These are phyloP conservation scores for Stegostoma tigrinum DNA, from an alignment of 2,113 vertebrate species.

Conservation along the genomic window DNA sequence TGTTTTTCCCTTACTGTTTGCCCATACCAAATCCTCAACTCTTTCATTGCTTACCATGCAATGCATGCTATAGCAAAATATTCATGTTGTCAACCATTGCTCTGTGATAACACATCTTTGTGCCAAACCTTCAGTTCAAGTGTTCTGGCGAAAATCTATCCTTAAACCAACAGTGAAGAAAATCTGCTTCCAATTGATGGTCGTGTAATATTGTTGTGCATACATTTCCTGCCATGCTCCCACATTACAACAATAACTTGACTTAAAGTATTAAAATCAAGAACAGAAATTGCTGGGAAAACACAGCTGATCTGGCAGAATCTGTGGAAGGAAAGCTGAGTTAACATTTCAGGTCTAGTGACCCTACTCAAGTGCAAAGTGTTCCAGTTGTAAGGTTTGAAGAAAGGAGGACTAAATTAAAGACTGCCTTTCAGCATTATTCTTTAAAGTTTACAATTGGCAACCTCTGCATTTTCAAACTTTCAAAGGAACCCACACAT, in stretches of 20 bases:
- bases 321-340: no score
- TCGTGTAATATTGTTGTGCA: neutral
- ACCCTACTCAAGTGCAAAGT: no score
- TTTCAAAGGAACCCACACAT: neutral
- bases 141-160: neutral
- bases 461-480: neutral
- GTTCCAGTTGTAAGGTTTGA: no score
- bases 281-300: no score
- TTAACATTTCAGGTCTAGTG: no score
- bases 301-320: no score
- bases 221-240: neutral
- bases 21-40: neutral
- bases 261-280: neutral
- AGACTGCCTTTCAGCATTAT: neutral
- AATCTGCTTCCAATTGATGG: neutral
- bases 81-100: neutral
- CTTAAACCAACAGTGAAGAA: neutral
- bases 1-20: neutral
- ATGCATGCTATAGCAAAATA: neutral
- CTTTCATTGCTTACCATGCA: neutral
- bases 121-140: neutral
- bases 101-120: neutral
- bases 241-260: neutral
- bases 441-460: neutral
- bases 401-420: no score